Evolutionary conservation across 2,888 invertebrate species (phyloP), one percentile per base, ranked within the genome.

Genomic region (Zonitis immaculata): DNA sequence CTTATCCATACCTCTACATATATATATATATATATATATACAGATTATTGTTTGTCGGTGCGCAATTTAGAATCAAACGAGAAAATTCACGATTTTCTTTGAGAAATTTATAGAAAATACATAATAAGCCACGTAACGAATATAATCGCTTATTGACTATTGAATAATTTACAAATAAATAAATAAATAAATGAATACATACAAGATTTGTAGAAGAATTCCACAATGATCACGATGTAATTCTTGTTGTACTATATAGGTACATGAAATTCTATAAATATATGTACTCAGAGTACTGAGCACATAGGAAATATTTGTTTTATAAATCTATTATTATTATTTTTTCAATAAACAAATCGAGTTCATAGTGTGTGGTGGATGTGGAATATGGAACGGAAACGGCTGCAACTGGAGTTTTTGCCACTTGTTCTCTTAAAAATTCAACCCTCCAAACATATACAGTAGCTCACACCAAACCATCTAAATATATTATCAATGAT

Each of bases 141-240:
- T n/a, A n/a, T 64, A 62, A 64, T 64, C 61, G 60, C n/a, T n/a
- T n/a, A 53, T 59, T 60, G 57, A 60, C 11, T 49, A 51, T 54
- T 54, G 54, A 53, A 56, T 56, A 53, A 56, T 53, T 52, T 49
- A 51, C 45, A 30, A 47, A 18, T 14, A 42, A 42, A n/a, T n/a
- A n/a, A n/a, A n/a, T n/a, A n/a, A n/a, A n/a, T n/a, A n/a, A n/a
- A n/a, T n/a, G n/a, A n/a, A n/a, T n/a, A n/a, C n/a, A n/a, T 32
- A 14, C 20, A 16, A 39, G 39, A 39, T n/a, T 39, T 20, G n/a
- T n/a, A 39, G 20, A 18, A 35, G 39, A 39, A 39, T 39, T 39
- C n/a, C 39, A 11, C 16, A 11, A 39, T 39, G 20, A 39, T 20
- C 39, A 39, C 39, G 39, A 39, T 16, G 11, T 39, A 39, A 20